Conservation (phyloP, 2,113 vertebrate species). For the Cacatua alba region DNA sequence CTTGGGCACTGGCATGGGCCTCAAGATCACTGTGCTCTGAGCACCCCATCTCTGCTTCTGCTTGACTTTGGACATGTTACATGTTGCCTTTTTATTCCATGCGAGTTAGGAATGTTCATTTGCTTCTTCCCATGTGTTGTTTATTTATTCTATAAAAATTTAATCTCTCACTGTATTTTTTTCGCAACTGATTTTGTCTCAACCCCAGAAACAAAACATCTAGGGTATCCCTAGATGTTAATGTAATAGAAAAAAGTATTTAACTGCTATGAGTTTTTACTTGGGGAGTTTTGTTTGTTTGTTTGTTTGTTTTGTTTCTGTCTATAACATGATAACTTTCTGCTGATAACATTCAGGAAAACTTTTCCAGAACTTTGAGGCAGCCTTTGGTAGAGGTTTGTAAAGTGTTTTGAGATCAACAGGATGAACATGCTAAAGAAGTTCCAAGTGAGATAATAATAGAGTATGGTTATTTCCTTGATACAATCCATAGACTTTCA, state of each 20-base stretch:
- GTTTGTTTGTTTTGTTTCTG: neutral
- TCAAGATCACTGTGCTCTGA: neutral
- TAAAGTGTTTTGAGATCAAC: neutral
- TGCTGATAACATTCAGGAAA: neutral
- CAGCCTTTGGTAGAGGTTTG: neutral
- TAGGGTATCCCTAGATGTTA: neutral
- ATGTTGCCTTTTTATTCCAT: neutral
- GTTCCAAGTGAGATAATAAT: neutral
- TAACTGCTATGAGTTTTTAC: neutral
- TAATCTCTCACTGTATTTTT: neutral
- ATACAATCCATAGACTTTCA: neutral
- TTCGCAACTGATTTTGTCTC: neutral
- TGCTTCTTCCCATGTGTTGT: neutral
- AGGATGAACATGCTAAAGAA: neutral
- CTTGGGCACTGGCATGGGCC: neutral
- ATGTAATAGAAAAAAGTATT: neutral
- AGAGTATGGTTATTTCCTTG: neutral
- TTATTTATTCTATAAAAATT: neutral
- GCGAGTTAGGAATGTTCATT: neutral
- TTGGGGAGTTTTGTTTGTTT: no score
- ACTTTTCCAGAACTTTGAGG: neutral
- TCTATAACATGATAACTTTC: neutral
- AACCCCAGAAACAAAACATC: neutral
- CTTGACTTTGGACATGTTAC: neutral
- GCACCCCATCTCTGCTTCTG: neutral